A percentile compares a stretch with the other conserved stretches of the same genome.
Evolutionary conservation across 2,797 vertebrate species (phyloP).

Genomic region (Gadopsis bispinosus): DNA sequence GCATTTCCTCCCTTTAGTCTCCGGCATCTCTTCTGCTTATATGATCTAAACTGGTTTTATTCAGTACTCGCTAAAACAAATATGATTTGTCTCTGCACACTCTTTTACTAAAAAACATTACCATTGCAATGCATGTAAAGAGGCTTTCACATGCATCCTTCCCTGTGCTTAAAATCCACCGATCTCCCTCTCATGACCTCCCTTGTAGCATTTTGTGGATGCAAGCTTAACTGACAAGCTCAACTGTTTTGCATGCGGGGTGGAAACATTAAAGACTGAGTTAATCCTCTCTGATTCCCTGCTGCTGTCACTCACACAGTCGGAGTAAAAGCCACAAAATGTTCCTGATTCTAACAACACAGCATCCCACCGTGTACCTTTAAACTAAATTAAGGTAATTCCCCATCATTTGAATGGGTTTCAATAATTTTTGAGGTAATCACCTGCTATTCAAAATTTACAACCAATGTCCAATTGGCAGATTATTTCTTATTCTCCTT

Average conservation of each 20-base stretch:
- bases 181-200: constrained; percentile 60
- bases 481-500: neutral
- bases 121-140: constrained; percentile 29
- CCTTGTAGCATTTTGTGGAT: constrained; percentile 52
- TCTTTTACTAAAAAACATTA: constrained; percentile 1
- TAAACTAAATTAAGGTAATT: constrained; percentile 39
- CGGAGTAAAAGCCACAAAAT: constrained; percentile 58
- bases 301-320: constrained; percentile 73
- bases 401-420: constrained; percentile 25
- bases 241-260: constrained; percentile 71
- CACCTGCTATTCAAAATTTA: neutral
- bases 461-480: neutral
- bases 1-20: neutral
- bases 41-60: constrained; percentile 11
- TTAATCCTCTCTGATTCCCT: constrained; percentile 77
- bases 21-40: neutral
- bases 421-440: constrained; percentile 29
- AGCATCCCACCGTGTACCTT: constrained; percentile 43
- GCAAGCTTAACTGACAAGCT: constrained; percentile 71
- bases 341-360: constrained; percentile 45
- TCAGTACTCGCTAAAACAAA: constrained; percentile 20
- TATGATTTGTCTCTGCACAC: neutral
- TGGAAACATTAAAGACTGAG: constrained; percentile 70
- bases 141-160: constrained; percentile 30
- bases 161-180: constrained; percentile 44